Base-by-base conservation (phyloP, 2,113 vertebrate species). In the Callospermophilus lateralis region DNA sequence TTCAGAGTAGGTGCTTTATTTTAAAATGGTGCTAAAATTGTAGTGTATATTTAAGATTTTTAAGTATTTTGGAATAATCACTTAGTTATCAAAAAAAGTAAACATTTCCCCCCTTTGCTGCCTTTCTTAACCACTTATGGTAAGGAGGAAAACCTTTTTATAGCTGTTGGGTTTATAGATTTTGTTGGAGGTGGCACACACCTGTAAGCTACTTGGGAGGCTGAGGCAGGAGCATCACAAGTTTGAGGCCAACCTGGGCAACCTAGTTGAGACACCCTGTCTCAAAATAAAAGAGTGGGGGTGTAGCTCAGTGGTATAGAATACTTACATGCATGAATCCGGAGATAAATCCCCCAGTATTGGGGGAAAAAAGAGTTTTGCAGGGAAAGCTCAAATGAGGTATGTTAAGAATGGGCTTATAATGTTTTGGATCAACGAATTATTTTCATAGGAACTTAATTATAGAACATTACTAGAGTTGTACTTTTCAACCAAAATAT, bases 401-500 rank as follows among this genome's bases (percentile, higher is more conserved):
- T 67, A 53, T 73, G 42, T 93, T 93, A 90, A 67, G 61, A 85
- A 67, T 58, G 48, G 77, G 79, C 79, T 90, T 80, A 87, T 2
- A 74, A 0, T 84, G 72, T 84, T 91, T 92, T 81, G 61, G 85
- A 81, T 92, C 12, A 94, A 73, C 63, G 8, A 15, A 76, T 55
- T 34, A 12, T 42, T 87, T 79, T 94, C 48, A 89, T 67, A 90
- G 61, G 87, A 91, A n/a, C 51, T 61, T 90, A 84, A 48, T 76
- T 91, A 34, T 0, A 93, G 19, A 94, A 92, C 10, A 86, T 37
- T 89, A 72, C 11, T 92, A 63, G 4, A 53, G 3, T 51, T 89
- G 37, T 85, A 95, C 28, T 95, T 94, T 81, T 67, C 12, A 90
- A 77, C 15, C 58, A 91, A 77, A 80, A 58, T 68, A 70, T 42